Conservation (phyloP, 2,113 vertebrate genomes). For the Regulus satrapa region DNA sequence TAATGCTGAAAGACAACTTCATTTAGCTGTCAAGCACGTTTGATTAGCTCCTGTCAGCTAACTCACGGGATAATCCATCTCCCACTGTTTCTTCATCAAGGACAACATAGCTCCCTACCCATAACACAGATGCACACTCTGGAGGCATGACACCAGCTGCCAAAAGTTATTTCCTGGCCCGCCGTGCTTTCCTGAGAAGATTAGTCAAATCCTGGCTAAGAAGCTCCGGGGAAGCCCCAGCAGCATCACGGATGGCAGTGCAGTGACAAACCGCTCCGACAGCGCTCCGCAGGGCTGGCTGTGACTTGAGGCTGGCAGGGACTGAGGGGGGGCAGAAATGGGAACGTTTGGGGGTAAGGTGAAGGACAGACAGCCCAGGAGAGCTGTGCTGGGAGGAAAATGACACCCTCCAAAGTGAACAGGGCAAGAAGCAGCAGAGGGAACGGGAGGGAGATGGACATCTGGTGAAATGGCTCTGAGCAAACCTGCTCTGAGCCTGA, state of each 20-base stretch:
- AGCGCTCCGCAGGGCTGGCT: accelerated
- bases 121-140: not conserved
- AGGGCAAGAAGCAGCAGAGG: not conserved
- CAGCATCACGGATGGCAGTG: not conserved
- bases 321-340: not conserved
- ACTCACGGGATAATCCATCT: constrained; percentile 46
- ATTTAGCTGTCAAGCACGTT: constrained; percentile 2
- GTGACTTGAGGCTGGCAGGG: not conserved
- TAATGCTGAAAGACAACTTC: constrained; percentile 20
- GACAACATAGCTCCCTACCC: not conserved
- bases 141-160: not conserved
- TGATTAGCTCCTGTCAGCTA: constrained; percentile 49
- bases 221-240: not conserved
- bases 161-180: not conserved
- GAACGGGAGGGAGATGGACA: not conserved
- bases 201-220: not conserved
- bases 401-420: not conserved
- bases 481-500: not conserved
- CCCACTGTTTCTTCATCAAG: constrained; percentile 17
- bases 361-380: not conserved
- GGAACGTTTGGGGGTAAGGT: accelerated
- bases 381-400: not conserved
- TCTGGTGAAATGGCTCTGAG: not conserved
- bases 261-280: not conserved
- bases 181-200: not conserved